A percentile compares a stretch with the other conserved stretches of the same genome.
Evolutionary conservation across 2,888 invertebrate genomes (phyloP).

Genomic region (Rotaria magnacalcarata): DNA sequence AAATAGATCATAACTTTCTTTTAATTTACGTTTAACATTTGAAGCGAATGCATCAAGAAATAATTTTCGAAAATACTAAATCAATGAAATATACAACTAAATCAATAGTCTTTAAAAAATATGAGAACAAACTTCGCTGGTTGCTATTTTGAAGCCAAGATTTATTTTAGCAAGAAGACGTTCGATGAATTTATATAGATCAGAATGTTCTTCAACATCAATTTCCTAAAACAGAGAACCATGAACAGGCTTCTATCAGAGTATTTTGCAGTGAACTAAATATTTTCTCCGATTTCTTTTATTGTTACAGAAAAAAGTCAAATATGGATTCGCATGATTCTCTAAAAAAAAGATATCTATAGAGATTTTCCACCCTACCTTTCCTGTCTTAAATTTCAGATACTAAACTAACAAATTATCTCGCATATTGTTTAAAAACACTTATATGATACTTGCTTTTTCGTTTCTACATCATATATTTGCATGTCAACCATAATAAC

Average conservation of each 20-base stretch:
- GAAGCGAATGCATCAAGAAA: slow-evolving; percentile 23
- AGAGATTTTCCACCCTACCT: no score
- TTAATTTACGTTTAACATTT: slow-evolving; percentile 5
- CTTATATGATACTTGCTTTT: no score
- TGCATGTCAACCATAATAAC: no score
- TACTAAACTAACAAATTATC: no score
- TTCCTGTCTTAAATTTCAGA: no score
- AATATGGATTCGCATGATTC: no score
- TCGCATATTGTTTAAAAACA: no score
- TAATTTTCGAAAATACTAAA: slow-evolving; percentile 29
- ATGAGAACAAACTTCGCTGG: background rate
- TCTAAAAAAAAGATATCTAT: no score
- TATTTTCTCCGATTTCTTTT: no score
- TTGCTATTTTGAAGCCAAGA: background rate
- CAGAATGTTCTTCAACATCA: slow-evolving; percentile 12
- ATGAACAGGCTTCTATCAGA: background rate
- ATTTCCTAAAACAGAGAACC: background rate
- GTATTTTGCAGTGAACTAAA: no score
- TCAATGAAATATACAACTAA: background rate
- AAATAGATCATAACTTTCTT: slow-evolving; percentile 35
- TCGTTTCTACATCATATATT: no score
- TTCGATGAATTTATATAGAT: slow-evolving; percentile 18
- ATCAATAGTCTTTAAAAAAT: background rate
- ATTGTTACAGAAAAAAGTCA: no score
- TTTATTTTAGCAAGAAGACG: slow-evolving; percentile 16